Conservation (phyloP, 2,113 vertebrate species). For the Nibea albiflora region DNA sequence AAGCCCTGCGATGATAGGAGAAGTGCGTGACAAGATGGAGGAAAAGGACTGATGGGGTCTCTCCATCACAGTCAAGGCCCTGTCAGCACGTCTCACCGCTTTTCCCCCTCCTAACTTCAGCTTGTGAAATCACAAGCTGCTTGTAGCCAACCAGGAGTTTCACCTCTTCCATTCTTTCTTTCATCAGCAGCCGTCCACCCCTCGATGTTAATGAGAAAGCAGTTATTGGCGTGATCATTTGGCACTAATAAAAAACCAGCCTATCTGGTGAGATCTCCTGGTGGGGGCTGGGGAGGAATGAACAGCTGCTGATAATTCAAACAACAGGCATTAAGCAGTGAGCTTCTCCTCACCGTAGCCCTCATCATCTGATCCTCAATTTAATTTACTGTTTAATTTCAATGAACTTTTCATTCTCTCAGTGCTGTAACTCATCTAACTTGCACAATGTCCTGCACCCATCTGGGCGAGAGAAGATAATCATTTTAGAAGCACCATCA, state of each 20-base stretch:
- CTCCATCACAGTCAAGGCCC: slow-evolving; percentile 61
- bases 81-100: slow-evolving; percentile 30
- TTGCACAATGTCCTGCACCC: slow-evolving; percentile 4
- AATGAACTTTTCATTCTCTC: slow-evolving; percentile 49
- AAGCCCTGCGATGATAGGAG: slow-evolving; percentile 61
- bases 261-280: slow-evolving; percentile 28
- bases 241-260: slow-evolving; percentile 44
- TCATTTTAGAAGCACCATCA: slow-evolving; percentile 36
- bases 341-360: slow-evolving; percentile 11
- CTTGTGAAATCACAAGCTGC: slow-evolving; percentile 8
- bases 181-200: background rate
- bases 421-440: slow-evolving; percentile 33
- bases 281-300: slow-evolving; percentile 21
- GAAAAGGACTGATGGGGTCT: slow-evolving; percentile 49
- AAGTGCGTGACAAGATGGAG: slow-evolving; percentile 49
- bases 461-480: slow-evolving; percentile 14
- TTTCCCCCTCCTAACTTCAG: slow-evolving; percentile 4
- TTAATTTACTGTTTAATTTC: slow-evolving; percentile 53
- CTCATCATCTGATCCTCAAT: slow-evolving; percentile 48
- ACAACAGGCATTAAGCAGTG: slow-evolving; percentile 28
- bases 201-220: slow-evolving; percentile 47
- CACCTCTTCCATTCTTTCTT: background rate
- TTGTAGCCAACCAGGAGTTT: background rate
- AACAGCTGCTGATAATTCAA: slow-evolving; percentile 58
- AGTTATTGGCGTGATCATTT: slow-evolving; percentile 55